A percentile compares a stretch with the other conserved stretches of the same genome.
Conservation (phyloP, 1,140 invertebrate genomes). For the Aradophagus sp. region DNA sequence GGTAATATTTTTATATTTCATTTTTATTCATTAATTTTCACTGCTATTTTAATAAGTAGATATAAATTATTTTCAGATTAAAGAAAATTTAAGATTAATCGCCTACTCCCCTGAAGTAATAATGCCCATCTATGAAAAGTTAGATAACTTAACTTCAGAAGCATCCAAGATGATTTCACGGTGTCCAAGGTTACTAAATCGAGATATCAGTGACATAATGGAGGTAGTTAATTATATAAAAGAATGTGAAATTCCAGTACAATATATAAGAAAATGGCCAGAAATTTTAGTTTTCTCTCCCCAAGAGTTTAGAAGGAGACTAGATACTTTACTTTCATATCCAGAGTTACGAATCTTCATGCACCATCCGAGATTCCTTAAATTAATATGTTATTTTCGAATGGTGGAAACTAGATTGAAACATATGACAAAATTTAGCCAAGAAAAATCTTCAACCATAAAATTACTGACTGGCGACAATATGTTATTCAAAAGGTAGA, state of each 20-base stretch:
- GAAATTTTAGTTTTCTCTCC: conserved; percentile 71
- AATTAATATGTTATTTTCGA: conserved; percentile 73
- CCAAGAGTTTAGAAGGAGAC: conserved; percentile 70
- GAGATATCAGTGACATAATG: conserved; percentile 65
- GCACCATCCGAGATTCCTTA: conserved; percentile 74
- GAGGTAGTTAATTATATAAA: conserved; percentile 73
- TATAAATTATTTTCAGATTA: conserved; percentile 23
- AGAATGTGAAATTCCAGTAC: conserved; percentile 69
- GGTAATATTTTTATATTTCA: conserved; percentile 35
- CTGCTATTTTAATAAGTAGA: no score
- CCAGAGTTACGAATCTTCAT: conserved; percentile 74
- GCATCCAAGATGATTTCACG: conserved; percentile 64
- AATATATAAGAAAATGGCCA: conserved; percentile 68
- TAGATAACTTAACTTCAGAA: conserved; percentile 68
- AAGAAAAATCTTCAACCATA: conserved; percentile 73
- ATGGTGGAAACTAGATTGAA: conserved; percentile 70
- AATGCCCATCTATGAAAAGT: conserved; percentile 69
- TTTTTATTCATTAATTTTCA: not conserved
- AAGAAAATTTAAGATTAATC: conserved; percentile 27
- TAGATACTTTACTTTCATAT: conserved; percentile 69
- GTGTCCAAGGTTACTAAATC: conserved; percentile 73
- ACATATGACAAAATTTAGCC: conserved; percentile 68
- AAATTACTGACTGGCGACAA: conserved; percentile 69
- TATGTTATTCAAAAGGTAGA: conserved; percentile 65
- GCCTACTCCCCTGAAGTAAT: conserved; percentile 70